Evolutionary conservation across 37 sponge, comb jelly and placozoan genomes (phyloP), one percentile per base, ranked within the genome.

Genomic region (Petrosia ficiformis): DNA sequence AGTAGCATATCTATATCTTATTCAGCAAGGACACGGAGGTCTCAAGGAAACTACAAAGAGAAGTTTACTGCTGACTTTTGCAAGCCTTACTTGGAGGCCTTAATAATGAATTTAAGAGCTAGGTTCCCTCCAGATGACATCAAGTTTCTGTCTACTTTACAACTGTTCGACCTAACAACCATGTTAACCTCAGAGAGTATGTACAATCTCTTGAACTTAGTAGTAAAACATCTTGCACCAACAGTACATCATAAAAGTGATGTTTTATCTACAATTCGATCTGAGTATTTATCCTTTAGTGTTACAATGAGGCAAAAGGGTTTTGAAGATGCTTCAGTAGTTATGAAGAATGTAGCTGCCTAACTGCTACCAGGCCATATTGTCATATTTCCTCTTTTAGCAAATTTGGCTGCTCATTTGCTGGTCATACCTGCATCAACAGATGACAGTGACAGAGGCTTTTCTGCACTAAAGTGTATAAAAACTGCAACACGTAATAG

Each of bases 1-100:
- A n/a, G n/a, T n/a, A n/a, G 25, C 6, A 40, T 77, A 65, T 42
- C 68, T 67, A 43, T 77, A 43, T 68, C 57, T 37, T 30, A 77
- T 25, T 3, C 69, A 31, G 38, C 44, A 67, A 1, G 38, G 1
- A 11, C 37, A 22, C 16, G 67, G 54, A 48, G 54, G 54, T 48
- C 54, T 48, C 54, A 48, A 48, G 54, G 14, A 48, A 48, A 14
- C 14, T 48, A 48, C 54, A 48, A 48, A 14, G 14, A 48, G 54
- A 48, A 8, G 8, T 48, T 48, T 14, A 14, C 14, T 48, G 14
- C 8, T 48, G 14, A 14, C 14, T 48, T 48, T 48, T 48, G 8
- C 54, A 48, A 48, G 54, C 54, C 54, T 48, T 48, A 48, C 54
- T 48, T 48, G 54, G 54, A 48, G 14, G 54, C 54, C 14, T 48